Evolutionary conservation across 2,888 invertebrate genomes (phyloP), one percentile per base, ranked within the genome.

Genomic region (Drosophila cyrtoloma): DNA sequence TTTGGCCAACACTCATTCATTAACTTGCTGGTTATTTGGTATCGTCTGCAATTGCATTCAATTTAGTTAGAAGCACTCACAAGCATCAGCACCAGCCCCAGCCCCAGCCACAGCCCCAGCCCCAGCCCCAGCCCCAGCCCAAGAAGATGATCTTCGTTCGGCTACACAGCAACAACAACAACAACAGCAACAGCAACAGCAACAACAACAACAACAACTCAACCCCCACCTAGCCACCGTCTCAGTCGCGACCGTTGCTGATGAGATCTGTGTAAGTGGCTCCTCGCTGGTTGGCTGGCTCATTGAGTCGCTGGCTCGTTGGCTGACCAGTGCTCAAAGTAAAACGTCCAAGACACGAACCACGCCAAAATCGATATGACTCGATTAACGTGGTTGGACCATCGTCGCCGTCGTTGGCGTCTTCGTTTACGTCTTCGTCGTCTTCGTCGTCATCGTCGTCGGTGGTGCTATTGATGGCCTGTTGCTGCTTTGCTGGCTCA

Each of bases 1-100:
- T 90, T 90, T 88, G 71, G 83, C 76, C 87, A 89, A 89, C 90
- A 89, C 88, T 89, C 90, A 86, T 89, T 89, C 87, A 89, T 89
- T 89, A 89, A 69, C 79, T 78, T 72, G 73, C 84, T 84, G 82
- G 79, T 72, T 57, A 58, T 73, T 72, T 53, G 72, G 59, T 50
- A 42, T 37, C 68, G 62, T 69, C 74, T 73, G 78, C 90, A 87
- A 87, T 87, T 88, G 90, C 86, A 89, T 89, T 87, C 86, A 89
- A 87, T 87, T 87, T 87, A 84, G 90, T 88, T 88, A 83, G 72
- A 71, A 75, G 74, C 79, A 53, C 69, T 73, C 66, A 70, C 66
- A 65, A 59, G 52, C 59, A 37, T n/a, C 58, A 58, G 58, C n/a
- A 37, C 6, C 35, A 55, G 12, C 14, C 39, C n/a, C 56, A 42